phyloP scores from a whole-genome alignment of 2,113 vertebrate genomes.

The Anser cygnoides region DNA sequence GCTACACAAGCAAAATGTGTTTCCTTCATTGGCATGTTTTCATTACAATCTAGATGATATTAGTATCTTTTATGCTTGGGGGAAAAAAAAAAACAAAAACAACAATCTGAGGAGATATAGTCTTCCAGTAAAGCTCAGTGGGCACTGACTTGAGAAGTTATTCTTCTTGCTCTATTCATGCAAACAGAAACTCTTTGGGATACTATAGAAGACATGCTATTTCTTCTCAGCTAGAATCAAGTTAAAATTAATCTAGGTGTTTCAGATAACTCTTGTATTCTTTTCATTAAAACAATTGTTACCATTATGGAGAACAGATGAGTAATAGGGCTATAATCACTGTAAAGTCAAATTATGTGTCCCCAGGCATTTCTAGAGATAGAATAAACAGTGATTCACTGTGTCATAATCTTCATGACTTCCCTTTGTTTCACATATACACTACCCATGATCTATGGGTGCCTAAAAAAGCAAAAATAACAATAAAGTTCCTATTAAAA shows the following conservation, averaged over 20 bases:
- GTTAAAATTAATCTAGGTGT: not conserved
- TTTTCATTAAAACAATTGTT: not conserved
- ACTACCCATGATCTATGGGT: not conserved
- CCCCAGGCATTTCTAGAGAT: slow-evolving; percentile 12
- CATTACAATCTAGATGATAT: not conserved
- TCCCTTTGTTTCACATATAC: not conserved
- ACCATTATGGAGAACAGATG: not conserved
- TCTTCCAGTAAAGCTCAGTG: not conserved
- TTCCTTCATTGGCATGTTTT: not conserved
- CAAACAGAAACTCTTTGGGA: not conserved
- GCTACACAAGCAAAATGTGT: not conserved
- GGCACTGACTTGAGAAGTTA: not conserved
- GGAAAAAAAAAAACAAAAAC: not conserved
- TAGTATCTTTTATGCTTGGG: not conserved
- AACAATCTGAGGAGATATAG: not conserved
- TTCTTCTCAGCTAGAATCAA: not conserved
- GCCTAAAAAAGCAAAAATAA: not conserved
- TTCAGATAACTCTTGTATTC: not conserved
- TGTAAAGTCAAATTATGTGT: not conserved
- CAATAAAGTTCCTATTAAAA: not conserved
- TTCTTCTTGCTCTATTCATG: not conserved
- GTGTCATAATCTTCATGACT: not conserved
- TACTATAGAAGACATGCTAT: not conserved
- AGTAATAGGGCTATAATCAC: not conserved
- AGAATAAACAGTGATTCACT: slow-evolving; percentile 48